phyloP scores from a whole-genome alignment of 2,797 vertebrate species.

The Vespertilio murinus region DNA sequence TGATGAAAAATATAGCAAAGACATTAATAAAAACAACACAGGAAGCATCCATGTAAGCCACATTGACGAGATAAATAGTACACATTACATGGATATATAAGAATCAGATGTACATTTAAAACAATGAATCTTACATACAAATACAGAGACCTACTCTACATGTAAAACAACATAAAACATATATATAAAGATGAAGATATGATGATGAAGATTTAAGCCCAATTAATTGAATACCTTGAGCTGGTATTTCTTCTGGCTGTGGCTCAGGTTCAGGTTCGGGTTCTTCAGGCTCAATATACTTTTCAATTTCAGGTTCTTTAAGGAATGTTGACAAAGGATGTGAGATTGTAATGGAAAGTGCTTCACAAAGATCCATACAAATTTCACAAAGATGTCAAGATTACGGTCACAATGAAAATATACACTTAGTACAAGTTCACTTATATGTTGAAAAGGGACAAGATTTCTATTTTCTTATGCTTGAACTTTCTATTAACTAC shows the following conservation, averaged over 20 bases:
- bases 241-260: slow-evolving; percentile 81
- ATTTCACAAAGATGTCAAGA: slow-evolving; percentile 58
- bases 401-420: slow-evolving; percentile 43
- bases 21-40: neutral
- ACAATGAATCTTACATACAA: slow-evolving; percentile 31
- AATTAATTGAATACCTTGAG: slow-evolving; percentile 80
- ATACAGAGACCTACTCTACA: slow-evolving; percentile 12
- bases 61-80: neutral
- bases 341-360: slow-evolving; percentile 70
- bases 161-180: neutral
- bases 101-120: slow-evolving; percentile 46
- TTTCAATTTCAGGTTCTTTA: slow-evolving; percentile 84
- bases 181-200: slow-evolving; percentile 60
- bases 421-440: neutral
- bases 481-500: neutral
- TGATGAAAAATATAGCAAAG: neutral
- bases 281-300: slow-evolving; percentile 80
- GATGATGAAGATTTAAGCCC: slow-evolving; percentile 30
- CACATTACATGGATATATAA: neutral
- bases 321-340: slow-evolving; percentile 82
- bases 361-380: slow-evolving; percentile 56
- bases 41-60: slow-evolving; percentile 1
- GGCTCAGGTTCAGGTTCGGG: slow-evolving; percentile 78
- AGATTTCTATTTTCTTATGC: slow-evolving; percentile 23
- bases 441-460: neutral